These are phyloP conservation scores for Hyles lineata DNA, from an alignment of 2,888 invertebrate species.

Conservation along the genomic window DNA sequence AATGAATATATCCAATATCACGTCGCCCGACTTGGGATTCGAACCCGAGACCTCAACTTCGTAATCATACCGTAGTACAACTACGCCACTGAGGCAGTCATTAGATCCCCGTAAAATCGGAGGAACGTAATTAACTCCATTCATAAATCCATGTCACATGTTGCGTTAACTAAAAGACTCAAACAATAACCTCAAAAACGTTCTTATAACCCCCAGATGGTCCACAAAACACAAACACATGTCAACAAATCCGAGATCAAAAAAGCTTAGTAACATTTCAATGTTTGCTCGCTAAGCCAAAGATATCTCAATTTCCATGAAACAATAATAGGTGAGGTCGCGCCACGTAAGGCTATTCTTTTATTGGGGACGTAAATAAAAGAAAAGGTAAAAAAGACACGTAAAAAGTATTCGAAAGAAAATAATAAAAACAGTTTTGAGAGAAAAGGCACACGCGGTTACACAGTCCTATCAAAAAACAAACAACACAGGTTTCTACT, in stretches of 20 bases:
- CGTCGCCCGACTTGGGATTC: too few species aligned
- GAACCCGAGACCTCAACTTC: too few species aligned
- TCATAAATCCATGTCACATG: not conserved
- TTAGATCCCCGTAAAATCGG: too few species aligned
- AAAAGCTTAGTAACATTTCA: slow-evolving; percentile 23
- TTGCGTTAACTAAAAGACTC: not conserved
- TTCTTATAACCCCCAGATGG: not conserved
- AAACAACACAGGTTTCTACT: slow-evolving; percentile 82
- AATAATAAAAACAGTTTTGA: slow-evolving; percentile 63
- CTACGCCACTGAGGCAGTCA: too few species aligned
- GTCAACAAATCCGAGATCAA: slow-evolving; percentile 5
- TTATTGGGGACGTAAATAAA: slow-evolving; percentile 78
- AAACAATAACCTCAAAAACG: not conserved
- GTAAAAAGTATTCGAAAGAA: not conserved
- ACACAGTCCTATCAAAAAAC: slow-evolving; percentile 83
- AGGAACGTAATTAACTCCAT: not conserved
- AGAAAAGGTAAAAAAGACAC: slow-evolving; percentile 46
- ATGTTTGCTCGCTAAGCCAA: slow-evolving; percentile 28
- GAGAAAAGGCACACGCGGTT: slow-evolving; percentile 77
- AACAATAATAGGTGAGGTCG: slow-evolving; percentile 69
- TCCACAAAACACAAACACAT: not conserved
- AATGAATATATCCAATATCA: too few species aligned
- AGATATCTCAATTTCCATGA: slow-evolving; percentile 66
- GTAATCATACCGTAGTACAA: too few species aligned
- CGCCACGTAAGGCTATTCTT: slow-evolving; percentile 68